Percentiles rank a stretch among this genome's conserved stretches.
These are phyloP conservation scores for Zosterops lateralis DNA, from an alignment of 2,113 vertebrate genomes.

Conservation along the genomic window DNA sequence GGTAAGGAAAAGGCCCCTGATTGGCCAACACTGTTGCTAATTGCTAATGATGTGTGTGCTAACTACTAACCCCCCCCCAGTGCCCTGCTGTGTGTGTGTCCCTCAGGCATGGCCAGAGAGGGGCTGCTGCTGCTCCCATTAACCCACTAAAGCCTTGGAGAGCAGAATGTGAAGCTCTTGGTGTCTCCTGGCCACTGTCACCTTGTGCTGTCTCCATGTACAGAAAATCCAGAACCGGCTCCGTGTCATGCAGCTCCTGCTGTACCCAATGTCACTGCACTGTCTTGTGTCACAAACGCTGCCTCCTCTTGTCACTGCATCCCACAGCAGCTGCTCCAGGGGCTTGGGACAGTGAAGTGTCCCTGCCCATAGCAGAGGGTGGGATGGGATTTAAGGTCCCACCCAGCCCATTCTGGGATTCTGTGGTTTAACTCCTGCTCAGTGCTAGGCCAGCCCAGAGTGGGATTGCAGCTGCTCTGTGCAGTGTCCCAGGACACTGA, in stretches of 20 bases:
- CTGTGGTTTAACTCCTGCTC: not conserved
- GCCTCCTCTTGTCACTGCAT: not conserved
- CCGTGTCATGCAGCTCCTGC: not conserved
- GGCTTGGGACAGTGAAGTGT: rapidly evolving
- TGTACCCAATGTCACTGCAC: not conserved
- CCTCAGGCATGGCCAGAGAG: slow-evolving; percentile 64
- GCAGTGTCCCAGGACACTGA: not conserved
- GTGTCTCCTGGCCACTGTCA: not conserved
- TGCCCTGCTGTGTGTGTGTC: slow-evolving; percentile 21
- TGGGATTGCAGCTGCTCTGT: not conserved
- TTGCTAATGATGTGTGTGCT: slow-evolving; percentile 69
- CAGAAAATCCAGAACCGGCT: not conserved
- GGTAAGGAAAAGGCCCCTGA: slow-evolving; percentile 88
- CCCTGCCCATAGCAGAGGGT: not conserved
- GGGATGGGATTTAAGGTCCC: not conserved
- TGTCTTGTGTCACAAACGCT: not conserved
- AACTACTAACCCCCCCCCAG: slow-evolving; percentile 58
- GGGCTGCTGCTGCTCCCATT: slow-evolving; percentile 42
- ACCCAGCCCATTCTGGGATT: not conserved
- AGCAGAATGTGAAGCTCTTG: not conserved
- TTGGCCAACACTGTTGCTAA: slow-evolving; percentile 73
- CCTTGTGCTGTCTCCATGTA: rapidly evolving
- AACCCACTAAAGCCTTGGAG: slow-evolving; percentile 29
- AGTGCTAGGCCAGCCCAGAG: rapidly evolving
- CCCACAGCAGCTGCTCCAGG: not conserved